Evolutionary conservation across 2,113 vertebrate species (phyloP).

Genomic region (Oryzias curvinotus): DNA sequence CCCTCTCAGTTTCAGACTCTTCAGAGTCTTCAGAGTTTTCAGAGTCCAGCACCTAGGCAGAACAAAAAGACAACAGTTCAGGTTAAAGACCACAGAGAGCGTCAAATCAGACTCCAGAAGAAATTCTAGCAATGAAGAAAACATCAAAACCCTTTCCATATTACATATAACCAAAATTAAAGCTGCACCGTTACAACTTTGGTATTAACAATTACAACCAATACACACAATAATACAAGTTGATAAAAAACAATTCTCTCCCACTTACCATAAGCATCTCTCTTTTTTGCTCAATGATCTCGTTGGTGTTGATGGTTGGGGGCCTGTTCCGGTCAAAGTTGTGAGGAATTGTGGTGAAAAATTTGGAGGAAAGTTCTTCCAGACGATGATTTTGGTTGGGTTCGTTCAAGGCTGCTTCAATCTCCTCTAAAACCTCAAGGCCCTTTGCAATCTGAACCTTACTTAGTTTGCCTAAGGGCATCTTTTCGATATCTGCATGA

Average conservation of each 20-base stretch:
- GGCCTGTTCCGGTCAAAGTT: conserved; percentile 84
- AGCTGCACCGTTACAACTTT: too few species aligned
- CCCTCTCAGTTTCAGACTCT: conserved; percentile 77
- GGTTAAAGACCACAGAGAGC: not conserved
- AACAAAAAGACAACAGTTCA: not conserved
- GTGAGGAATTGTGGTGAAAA: conserved; percentile 90
- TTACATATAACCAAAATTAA: too few species aligned
- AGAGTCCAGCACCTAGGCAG: conserved; percentile 84
- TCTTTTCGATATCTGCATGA: conserved; percentile 88
- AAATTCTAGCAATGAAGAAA: not conserved
- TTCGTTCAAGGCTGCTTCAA: conserved; percentile 77
- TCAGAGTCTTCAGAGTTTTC: too few species aligned
- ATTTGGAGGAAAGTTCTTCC: conserved; percentile 86
- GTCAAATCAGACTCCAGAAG: not conserved
- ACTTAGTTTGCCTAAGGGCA: conserved; percentile 92
- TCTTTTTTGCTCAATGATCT: conserved; percentile 85
- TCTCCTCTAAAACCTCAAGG: conserved; percentile 86
- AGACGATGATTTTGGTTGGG: conserved; percentile 12
- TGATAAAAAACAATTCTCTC: too few species aligned
- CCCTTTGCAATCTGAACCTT: conserved; percentile 87
- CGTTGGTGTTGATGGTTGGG: conserved; percentile 68
- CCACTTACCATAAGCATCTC: conserved; percentile 90
- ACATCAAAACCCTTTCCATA: not conserved
- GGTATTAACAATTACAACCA: too few species aligned
- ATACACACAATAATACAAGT: too few species aligned